Base-by-base conservation (phyloP, 2,888 invertebrate genomes). In the Tetramorium bicarinatum region DNA sequence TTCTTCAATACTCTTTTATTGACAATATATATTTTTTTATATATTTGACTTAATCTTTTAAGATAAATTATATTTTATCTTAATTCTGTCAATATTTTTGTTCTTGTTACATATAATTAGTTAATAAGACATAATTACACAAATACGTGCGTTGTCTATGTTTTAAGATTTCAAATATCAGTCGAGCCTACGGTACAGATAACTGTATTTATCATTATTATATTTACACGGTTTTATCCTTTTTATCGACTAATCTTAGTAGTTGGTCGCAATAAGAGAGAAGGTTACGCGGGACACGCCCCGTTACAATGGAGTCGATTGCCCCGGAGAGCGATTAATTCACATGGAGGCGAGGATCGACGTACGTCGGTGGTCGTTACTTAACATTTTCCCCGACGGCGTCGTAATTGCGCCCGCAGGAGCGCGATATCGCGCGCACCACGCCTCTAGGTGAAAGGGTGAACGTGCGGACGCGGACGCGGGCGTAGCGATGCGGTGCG, bases 401-500 rank as follows among this genome's bases (percentile, higher is more conserved):
- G 86, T 85, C 82, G 90, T 91, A 93, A 92, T 93, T 92, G 91
- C 91, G 88, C 85, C 86, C 86, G 86, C 85, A 84, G 87, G 87
- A 79, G 81, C 79, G 80, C 79, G 90, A 92, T 93, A 93, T 93
- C 71, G 86, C 86, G 62, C 84, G 62, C 84, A 79, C 88, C 88
- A 87, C 88, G 88, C 88, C 88, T 83, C 83, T 47, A 79, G 87
- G 88, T 93, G 93, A 93, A 93, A 93, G 93, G 93, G 84, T 83
- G 87, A 87, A 82, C 87, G 76, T 52, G 49, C 25, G n/a, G n/a
- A n/a, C n/a, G n/a, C n/a, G n/a, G n/a, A n/a, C n/a, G n/a, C n/a
- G 59, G 69, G 59, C 34, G 64, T 47, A 67, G 34, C 41, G 54
- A 61, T 61, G 47, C 56, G 29, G 13, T n/a, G 21, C 38, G 81